Conservation (phyloP, 2,797 vertebrate genomes). For the Pitangus sulphuratus region DNA sequence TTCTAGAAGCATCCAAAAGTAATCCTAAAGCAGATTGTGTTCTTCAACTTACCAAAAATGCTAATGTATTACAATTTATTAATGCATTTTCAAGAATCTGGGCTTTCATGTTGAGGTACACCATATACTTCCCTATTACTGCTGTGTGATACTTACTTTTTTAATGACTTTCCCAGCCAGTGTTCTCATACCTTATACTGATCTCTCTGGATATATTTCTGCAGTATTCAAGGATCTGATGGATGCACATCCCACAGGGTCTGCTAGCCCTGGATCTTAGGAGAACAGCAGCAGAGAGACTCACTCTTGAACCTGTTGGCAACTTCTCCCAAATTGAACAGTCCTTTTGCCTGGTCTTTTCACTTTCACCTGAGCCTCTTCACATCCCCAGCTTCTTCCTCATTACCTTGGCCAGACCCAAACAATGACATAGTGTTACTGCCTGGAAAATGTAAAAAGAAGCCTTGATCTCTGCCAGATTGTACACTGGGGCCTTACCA, state of each 20-base stretch:
- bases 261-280: background rate
- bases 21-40: background rate
- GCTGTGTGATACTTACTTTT: background rate
- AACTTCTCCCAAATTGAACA: background rate
- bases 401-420: rapidly evolving
- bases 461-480: background rate
- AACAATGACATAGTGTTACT: background rate
- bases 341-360: background rate
- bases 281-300: background rate
- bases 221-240: background rate
- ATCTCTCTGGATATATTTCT: background rate
- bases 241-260: background rate
- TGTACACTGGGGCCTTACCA: background rate
- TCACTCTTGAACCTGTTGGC: background rate
- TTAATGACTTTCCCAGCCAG: background rate
- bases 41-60: background rate
- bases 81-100: background rate
- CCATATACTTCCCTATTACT: rapidly evolving
- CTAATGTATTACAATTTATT: background rate
- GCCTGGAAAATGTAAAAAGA: background rate
- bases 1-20: background rate
- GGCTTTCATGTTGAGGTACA: background rate
- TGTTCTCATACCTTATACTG: background rate
- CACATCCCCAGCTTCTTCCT: background rate
- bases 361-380: background rate